phyloP scores from a whole-genome alignment of 1,140 invertebrate genomes.

The Ceratina japonica region DNA sequence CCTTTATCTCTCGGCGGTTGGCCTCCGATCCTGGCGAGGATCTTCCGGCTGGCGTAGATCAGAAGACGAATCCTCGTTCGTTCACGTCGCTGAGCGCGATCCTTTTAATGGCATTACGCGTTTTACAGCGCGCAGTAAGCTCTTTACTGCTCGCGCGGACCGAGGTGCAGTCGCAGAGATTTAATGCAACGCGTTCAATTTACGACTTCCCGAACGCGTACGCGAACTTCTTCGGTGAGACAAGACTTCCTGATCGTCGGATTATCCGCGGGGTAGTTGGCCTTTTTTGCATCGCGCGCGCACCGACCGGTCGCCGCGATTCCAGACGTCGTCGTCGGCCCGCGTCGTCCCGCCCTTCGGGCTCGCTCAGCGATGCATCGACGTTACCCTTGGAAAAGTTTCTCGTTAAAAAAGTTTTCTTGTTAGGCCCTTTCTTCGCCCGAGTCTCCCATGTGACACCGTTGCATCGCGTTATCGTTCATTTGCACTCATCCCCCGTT shows the following conservation, averaged over 20 bases:
- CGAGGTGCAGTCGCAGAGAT: conserved; percentile 33
- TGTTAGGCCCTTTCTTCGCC: conserved; percentile 6
- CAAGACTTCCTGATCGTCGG: conserved; percentile 12
- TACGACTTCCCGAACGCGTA: conserved; percentile 32
- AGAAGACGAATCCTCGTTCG: conserved; percentile 21
- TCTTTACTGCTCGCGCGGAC: conserved; percentile 43
- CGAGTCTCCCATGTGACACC: not conserved
- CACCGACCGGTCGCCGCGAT: not conserved
- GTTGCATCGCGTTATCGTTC: not conserved
- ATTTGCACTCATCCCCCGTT: conserved; percentile 5
- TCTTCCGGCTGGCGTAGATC: conserved; percentile 2
- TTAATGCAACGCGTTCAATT: conserved; percentile 50
- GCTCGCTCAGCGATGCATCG: conserved; percentile 2
- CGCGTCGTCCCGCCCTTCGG: not conserved
- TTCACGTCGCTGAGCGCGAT: conserved; percentile 35
- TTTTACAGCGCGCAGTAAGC: conserved; percentile 53
- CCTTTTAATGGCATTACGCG: conserved; percentile 61
- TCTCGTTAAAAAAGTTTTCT: conserved; percentile 32
- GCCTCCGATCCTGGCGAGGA: no score
- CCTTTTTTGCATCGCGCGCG: conserved; percentile 18
- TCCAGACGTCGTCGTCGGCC: not conserved
- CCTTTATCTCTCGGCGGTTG: not conserved
- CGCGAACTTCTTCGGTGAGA: conserved; percentile 2
- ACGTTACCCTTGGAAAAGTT: not conserved
- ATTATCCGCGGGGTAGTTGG: conserved; percentile 13